Evolutionary conservation across 2,797 vertebrate species (phyloP).

Genomic region (Pseudocheirus occidentalis): DNA sequence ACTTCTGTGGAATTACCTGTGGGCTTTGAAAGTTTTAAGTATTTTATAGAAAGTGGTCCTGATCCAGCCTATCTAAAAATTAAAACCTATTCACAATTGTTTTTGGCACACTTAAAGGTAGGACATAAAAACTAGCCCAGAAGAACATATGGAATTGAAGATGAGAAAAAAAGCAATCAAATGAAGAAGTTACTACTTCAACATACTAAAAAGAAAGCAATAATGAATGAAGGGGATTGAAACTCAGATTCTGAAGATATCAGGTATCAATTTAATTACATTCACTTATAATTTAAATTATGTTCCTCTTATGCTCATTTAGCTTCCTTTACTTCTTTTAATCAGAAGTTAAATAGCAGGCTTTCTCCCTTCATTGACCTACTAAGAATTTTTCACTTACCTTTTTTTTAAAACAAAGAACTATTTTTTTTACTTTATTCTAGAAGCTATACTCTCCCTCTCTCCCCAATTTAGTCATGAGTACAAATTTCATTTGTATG

Average conservation of each 20-base stretch:
- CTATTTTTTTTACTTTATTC: background rate
- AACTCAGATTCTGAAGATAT: background rate
- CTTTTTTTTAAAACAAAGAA: background rate
- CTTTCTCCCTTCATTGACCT: background rate
- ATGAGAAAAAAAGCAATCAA: background rate
- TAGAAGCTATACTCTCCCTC: background rate
- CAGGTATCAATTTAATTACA: background rate
- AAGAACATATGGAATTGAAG: background rate
- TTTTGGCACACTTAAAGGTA: slow-evolving; percentile 35
- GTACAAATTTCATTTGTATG: slow-evolving; percentile 15
- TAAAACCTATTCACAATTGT: slow-evolving; percentile 41
- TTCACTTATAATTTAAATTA: background rate
- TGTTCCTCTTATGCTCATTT: background rate
- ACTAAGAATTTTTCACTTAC: background rate
- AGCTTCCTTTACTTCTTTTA: background rate
- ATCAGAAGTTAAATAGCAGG: background rate
- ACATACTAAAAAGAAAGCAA: background rate
- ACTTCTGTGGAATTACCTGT: background rate
- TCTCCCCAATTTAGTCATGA: slow-evolving; percentile 17
- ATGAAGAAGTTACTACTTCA: background rate
- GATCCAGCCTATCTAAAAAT: background rate
- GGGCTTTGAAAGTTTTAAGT: background rate
- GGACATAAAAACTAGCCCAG: background rate
- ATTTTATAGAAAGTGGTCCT: background rate
- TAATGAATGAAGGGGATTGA: background rate